phyloP scores from a whole-genome alignment of 1,140 invertebrate genomes.

The Lutraria rhynchaena region DNA sequence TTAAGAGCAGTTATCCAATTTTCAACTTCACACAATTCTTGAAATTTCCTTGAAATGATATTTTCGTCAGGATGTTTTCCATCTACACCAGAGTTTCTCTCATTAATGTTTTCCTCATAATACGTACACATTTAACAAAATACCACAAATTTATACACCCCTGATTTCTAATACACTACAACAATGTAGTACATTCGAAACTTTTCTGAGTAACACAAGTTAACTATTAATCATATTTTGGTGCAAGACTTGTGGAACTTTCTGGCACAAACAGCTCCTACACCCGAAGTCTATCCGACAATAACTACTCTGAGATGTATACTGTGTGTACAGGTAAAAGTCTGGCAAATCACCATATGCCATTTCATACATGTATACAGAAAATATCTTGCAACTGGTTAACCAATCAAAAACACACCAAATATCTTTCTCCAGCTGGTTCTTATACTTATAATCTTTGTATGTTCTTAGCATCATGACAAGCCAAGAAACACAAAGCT shows the following conservation, averaged over 20 bases:
- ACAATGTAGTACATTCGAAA: slow-evolving; percentile 26
- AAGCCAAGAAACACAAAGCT: no score
- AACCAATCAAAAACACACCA: slow-evolving; percentile 25
- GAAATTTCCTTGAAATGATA: slow-evolving; percentile 38
- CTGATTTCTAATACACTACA: no score
- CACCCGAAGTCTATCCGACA: no score
- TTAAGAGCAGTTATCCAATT: slow-evolving; percentile 7
- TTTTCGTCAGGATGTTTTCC: slow-evolving; percentile 16
- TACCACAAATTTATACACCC: no score
- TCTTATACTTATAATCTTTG: no score
- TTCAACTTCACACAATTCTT: slow-evolving; percentile 49
- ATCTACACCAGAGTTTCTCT: slow-evolving; percentile 2
- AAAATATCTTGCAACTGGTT: neutral
- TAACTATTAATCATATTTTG: slow-evolving; percentile 29
- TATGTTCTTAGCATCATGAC: no score
- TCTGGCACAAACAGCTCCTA: no score
- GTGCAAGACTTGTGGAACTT: no score
- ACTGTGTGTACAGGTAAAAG: slow-evolving; percentile 23
- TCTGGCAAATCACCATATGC: slow-evolving; percentile 28
- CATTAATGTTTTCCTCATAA: neutral
- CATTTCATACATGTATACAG: slow-evolving; percentile 7
- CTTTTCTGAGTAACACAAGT: slow-evolving; percentile 28
- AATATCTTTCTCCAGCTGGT: no score
- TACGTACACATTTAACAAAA: no score
- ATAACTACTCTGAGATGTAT: no score